Evolutionary conservation across 2,113 vertebrate species (phyloP).

Genomic region (Phasianus colchicus): DNA sequence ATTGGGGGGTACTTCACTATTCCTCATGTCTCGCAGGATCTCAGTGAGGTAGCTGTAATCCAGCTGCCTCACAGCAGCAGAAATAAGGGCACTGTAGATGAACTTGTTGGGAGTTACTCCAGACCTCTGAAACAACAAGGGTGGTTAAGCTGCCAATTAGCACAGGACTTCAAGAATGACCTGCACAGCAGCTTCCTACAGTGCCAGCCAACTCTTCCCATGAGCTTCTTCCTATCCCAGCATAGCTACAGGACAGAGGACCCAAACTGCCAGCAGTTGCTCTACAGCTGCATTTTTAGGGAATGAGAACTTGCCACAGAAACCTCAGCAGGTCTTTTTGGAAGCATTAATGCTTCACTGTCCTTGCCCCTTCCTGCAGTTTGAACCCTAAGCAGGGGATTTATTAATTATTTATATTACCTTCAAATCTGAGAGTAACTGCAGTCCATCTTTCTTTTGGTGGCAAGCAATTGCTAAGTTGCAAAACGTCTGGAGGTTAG

Average conservation of each 20-base stretch:
- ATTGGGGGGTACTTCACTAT: constrained; percentile 83
- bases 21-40: constrained; percentile 87
- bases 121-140: constrained; percentile 75
- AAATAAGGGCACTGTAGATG: constrained; percentile 91
- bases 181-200: neutral
- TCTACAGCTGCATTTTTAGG: neutral
- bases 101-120: constrained; percentile 86
- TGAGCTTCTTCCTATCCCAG: neutral
- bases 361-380: neutral
- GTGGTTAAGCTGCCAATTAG: neutral
- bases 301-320: neutral
- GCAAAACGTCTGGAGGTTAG: constrained; percentile 88
- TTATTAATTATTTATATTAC: constrained; percentile 64
- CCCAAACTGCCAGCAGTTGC: neutral
- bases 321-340: neutral
- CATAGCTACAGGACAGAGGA: fast-evolving
- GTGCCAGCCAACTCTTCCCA: fast-evolving
- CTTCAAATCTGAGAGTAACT: constrained; percentile 90
- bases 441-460: constrained; percentile 80
- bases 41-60: constrained; percentile 89
- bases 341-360: neutral
- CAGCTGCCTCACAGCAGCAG: constrained; percentile 81
- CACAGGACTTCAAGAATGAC: neutral
- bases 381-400: neutral
- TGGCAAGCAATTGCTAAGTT: constrained; percentile 88